Base-by-base conservation (phyloP, 2,888 invertebrate species). In the Blomia tropicalis region DNA sequence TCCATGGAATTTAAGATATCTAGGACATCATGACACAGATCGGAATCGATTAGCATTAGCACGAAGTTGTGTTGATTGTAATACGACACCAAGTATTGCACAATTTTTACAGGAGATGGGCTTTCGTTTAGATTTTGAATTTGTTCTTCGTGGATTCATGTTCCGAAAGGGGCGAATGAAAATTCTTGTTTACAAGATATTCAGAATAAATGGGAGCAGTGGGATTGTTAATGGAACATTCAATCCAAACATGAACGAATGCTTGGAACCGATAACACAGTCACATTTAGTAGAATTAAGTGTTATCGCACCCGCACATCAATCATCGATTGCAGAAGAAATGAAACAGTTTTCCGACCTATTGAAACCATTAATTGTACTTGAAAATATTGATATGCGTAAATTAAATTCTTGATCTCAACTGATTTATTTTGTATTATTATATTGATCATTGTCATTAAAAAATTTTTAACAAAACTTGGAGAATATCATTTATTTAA, bases 141-240 rank as follows among this genome's bases (percentile, higher is more conserved):
- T 88, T 72, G 85, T 89, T 68, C 83, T 87, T 1, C 83, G 90
- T 75, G 95, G 87, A 73, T 91, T 86, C 71, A 87, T 93, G 84
- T 93, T 93, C 71, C 81, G 91, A 63, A 95, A 95, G 75, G 95
- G 93, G 0, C 80, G 92, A 64, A 91, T 95, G 89, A 95, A 95
- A 75, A 86, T 93, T 23, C 91, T 90, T 1, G 92, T 95, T 0
- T 87, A 91, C 0, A 93, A 93, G 75, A 64, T 69, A 14, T 68
- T 66, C 30, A 51, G 64, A 29, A 64, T 66, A 44, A 58, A 65
- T 56, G 43, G 53, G 4, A 4, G 53, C 36, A 29, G 62, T 29
- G 27, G 58, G 19, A 4, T 7, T 4, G 17, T 30, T 5, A 19
- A 1, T 30, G 11, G 27, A 27, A 62, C 51, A 31, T 29, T 22